A percentile compares a stretch with the other conserved stretches of the same genome.
These are phyloP conservation scores for Caranx ignobilis DNA, from an alignment of 2,113 vertebrate species.

Conservation along the genomic window DNA sequence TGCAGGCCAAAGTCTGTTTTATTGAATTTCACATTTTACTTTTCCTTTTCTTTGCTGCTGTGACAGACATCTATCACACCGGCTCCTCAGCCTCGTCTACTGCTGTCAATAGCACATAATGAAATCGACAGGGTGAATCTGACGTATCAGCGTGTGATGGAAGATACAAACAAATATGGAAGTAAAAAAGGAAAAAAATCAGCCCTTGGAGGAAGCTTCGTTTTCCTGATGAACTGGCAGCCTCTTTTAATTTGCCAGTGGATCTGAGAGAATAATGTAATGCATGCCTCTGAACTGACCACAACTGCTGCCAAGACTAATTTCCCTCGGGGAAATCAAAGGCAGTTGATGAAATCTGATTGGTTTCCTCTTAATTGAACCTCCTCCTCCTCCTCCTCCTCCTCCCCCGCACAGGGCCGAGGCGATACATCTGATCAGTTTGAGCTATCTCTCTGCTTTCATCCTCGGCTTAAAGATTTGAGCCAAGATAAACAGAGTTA, in stretches of 20 bases:
- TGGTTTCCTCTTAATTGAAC: conserved; percentile 64
- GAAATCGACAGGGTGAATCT: background rate
- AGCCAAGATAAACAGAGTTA: conserved; percentile 48
- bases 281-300: conserved; percentile 49
- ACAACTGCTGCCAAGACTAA: conserved; percentile 45
- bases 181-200: conserved; percentile 2
- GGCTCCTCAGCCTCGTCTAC: background rate
- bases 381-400: background rate
- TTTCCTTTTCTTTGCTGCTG: too few species aligned
- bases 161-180: background rate
- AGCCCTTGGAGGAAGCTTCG: background rate
- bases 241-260: conserved; percentile 38
- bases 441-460: conserved; percentile 19
- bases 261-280: conserved; percentile 66
- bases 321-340: conserved; percentile 58
- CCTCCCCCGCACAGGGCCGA: background rate
- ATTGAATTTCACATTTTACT: too few species aligned
- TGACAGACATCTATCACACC: too few species aligned
- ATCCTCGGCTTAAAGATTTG: conserved; percentile 34
- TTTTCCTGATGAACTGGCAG: conserved; percentile 5
- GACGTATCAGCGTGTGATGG: background rate
- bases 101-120: background rate
- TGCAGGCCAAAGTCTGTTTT: too few species aligned
- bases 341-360: conserved; percentile 61
- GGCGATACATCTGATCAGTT: conserved; percentile 42